A percentile compares a stretch with the other conserved stretches of the same genome.
Conservation (phyloP, 64 coral and sea anemone genomes). For the Montipora cactus region DNA sequence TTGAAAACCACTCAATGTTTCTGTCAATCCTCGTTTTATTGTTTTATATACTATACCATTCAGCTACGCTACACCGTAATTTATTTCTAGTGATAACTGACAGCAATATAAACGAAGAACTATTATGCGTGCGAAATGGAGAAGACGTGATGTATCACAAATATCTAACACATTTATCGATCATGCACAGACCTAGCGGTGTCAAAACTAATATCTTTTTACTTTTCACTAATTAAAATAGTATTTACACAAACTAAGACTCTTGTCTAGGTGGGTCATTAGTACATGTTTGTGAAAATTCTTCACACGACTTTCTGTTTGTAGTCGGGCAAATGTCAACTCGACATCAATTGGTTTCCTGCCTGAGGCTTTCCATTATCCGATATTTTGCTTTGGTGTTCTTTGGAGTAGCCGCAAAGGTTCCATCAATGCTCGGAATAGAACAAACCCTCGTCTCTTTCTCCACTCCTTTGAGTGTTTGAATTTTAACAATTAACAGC, state of each 20-base stretch:
- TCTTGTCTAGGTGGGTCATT: neutral
- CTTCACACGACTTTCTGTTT: neutral
- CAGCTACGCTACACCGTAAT: neutral
- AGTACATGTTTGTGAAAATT: conserved; percentile 15
- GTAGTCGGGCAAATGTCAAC: neutral
- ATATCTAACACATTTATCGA: neutral
- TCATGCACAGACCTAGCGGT: neutral
- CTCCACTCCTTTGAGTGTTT: neutral
- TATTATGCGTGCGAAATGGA: neutral
- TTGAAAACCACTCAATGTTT: neutral
- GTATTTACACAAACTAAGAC: conserved; percentile 28
- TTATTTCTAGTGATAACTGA: conserved; percentile 20
- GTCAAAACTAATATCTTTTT: neutral
- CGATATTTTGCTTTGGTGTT: neutral
- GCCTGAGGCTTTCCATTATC: neutral
- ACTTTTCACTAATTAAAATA: neutral
- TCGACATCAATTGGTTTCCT: neutral
- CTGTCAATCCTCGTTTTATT: neutral
- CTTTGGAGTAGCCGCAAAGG: neutral
- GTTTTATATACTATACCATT: neutral
- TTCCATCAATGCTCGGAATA: neutral
- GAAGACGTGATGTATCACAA: conserved; percentile 5
- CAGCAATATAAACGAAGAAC: neutral
- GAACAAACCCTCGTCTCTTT: neutral
- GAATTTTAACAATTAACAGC: neutral